A percentile compares a stretch with the other conserved stretches of the same genome.
phyloP scores from a whole-genome alignment of 2,888 invertebrate genomes.

The Elmis aenea region DNA sequence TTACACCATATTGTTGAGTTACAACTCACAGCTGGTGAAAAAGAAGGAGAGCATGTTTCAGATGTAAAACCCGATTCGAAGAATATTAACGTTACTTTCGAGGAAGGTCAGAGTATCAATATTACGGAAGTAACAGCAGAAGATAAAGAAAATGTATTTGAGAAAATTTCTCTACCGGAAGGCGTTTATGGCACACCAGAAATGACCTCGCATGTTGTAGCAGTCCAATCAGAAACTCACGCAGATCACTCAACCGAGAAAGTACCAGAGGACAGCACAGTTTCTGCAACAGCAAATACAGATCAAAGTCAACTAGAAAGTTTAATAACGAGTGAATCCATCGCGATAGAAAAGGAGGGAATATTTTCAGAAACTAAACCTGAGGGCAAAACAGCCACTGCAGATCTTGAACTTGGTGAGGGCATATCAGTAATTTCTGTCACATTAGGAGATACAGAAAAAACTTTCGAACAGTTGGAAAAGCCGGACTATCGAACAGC shows the following conservation, averaged over 20 bases:
- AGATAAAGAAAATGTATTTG: conserved; percentile 51
- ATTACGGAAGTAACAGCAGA: conserved; percentile 53
- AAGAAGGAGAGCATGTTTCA: conserved; percentile 47
- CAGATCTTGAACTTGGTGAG: conserved; percentile 53
- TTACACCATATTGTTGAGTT: conserved; percentile 47
- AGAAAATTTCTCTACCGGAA: conserved; percentile 41
- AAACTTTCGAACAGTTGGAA: conserved; percentile 43
- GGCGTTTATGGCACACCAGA: conserved; percentile 51
- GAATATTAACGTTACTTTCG: conserved; percentile 49
- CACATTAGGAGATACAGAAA: conserved; percentile 55
- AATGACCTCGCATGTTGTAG: conserved; percentile 53
- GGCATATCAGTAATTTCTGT: conserved; percentile 54
- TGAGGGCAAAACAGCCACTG: conserved; percentile 46
- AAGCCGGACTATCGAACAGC: conserved; percentile 43
- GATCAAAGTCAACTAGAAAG: conserved; percentile 52
- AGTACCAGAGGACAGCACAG: conserved; percentile 38
- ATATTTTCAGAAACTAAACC: conserved; percentile 45
- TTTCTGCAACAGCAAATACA: conserved; percentile 45
- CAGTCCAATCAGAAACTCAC: conserved; percentile 55
- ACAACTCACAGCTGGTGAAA: conserved; percentile 50
- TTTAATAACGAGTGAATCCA: conserved; percentile 54
- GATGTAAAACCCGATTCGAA: conserved; percentile 53
- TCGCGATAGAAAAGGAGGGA: conserved; percentile 57
- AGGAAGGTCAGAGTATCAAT: conserved; percentile 56
- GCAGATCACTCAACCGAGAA: conserved; percentile 42